Base-by-base conservation (phyloP, 2,113 vertebrate species). In the Taxidea taxus region DNA sequence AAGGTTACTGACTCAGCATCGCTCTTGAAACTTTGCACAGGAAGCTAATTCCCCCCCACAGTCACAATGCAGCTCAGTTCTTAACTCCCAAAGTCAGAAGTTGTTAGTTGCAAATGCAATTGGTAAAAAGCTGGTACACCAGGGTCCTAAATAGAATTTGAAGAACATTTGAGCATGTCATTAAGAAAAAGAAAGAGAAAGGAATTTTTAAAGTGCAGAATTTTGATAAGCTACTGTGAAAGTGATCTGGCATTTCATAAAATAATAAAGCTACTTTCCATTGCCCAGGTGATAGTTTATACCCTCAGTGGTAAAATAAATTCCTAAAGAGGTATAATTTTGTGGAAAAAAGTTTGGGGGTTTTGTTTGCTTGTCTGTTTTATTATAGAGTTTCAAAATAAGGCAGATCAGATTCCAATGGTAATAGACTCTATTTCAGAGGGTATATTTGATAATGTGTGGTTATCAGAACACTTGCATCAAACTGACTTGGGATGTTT, bases 1-100 rank as follows among this genome's bases (percentile, higher is more conserved):
- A 94, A 91, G 62, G 47, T 75, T 87, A 64, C 49, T 86, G 91
- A 96, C 60, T 97, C 78, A 94, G 93, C 89, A 16, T 80, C 75
- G 29, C 6, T 93, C 47, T 74, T 54, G 74, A 74, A 88, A 90
- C 54, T 90, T 58, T 44, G 8, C 58, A 75, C 11, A 7, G 47
- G 25, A 91, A 89, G 44, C 27, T 74, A 70, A 91, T 91, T 74
- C 29, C 16, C 31, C 39, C 51, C 14, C 4, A 47, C 47, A 84
- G 37, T 78, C 7, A 3, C 20, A 66, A 1, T 64, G 66, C 83
- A 34, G 56, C 31, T 87, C 42, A 74, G 1, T 42, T 86, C 62
- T 94, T 56, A 92, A 9, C 49, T 74, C 42, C 51, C 56, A 0
- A 25, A 62, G 12, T 90, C 37, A 27, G 42, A 85, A 56, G 37